Percentiles rank a stretch among this genome's conserved stretches.
These are phyloP conservation scores for Neolamprologus kungweensis DNA, from an alignment of 2,113 vertebrate species.

Conservation along the genomic window DNA sequence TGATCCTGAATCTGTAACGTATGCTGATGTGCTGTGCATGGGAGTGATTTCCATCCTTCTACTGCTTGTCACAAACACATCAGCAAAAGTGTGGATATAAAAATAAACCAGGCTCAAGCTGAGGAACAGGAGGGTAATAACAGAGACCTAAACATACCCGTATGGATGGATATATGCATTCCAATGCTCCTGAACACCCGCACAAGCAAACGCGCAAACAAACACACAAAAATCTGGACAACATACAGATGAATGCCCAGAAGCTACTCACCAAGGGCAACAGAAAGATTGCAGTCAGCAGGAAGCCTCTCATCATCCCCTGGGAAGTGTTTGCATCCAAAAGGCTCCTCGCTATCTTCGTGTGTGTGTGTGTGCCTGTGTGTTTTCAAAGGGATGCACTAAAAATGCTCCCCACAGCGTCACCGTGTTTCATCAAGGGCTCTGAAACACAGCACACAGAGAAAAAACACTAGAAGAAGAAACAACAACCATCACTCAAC, in stretches of 20 bases:
- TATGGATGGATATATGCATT: background rate
- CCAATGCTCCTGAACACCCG: background rate
- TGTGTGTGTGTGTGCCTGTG: background rate
- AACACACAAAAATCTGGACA: background rate
- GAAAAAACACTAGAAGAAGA: background rate
- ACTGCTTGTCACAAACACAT: background rate
- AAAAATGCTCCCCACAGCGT: slow-evolving; percentile 15
- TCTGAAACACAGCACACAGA: slow-evolving; percentile 47
- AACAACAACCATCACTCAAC: background rate
- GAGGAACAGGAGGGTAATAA: background rate
- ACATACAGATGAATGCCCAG: background rate
- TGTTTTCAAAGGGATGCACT: slow-evolving; percentile 22
- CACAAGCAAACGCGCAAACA: background rate
- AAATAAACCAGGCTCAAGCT: background rate
- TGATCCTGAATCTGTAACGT: slow-evolving; percentile 17
- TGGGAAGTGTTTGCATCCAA: background rate
- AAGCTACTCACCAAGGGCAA: slow-evolving; percentile 61
- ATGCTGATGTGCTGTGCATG: slow-evolving; percentile 34
- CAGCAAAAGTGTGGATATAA: background rate
- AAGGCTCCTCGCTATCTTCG: background rate
- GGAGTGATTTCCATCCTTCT: background rate
- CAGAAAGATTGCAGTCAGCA: slow-evolving; percentile 60
- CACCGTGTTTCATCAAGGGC: slow-evolving; percentile 30
- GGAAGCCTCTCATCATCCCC: slow-evolving; percentile 55
- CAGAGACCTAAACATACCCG: background rate